Conservation (phyloP, 1,140 invertebrate genomes). For the Procambarus clarkii region DNA sequence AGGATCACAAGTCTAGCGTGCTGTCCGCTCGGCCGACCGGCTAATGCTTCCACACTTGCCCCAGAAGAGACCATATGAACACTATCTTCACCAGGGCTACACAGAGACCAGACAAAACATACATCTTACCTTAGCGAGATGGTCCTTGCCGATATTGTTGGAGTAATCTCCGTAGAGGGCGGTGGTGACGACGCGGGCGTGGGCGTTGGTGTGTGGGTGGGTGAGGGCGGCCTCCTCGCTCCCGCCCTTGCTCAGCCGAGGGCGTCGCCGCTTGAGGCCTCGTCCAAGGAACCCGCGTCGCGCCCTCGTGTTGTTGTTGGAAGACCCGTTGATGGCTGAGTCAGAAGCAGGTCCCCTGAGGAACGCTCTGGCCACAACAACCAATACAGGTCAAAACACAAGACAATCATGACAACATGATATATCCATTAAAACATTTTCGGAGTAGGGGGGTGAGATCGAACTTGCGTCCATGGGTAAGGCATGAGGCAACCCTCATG, state of each 20-base stretch:
- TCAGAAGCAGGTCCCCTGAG: slow-evolving; percentile 17
- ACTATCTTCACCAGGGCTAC: too few relatives aligned
- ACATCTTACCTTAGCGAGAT: slow-evolving; percentile 52
- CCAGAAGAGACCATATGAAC: too few relatives aligned
- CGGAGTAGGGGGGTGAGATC: too few relatives aligned
- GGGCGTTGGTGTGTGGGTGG: slow-evolving; percentile 27
- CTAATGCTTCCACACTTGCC: too few relatives aligned
- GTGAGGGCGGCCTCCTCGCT: slow-evolving; percentile 46
- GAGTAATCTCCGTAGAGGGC: slow-evolving; percentile 58
- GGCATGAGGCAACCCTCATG: too few relatives aligned
- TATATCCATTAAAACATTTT: too few relatives aligned
- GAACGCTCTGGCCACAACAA: slow-evolving; percentile 26
- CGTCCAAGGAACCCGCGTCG: slow-evolving; percentile 37
- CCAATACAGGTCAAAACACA: too few relatives aligned
- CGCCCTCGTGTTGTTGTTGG: slow-evolving; percentile 28
- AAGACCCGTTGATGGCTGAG: neutral
- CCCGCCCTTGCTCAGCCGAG: slow-evolving; percentile 22
- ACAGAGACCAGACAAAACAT: too few relatives aligned
- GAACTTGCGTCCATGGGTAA: too few relatives aligned
- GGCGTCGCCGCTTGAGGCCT: slow-evolving; percentile 40
- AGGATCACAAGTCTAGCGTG: too few relatives aligned
- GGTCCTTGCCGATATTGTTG: slow-evolving; percentile 38
- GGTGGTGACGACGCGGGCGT: slow-evolving; percentile 55
- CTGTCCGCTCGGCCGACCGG: too few relatives aligned
- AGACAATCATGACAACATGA: too few relatives aligned